Evolutionary conservation across 2,113 vertebrate genomes (phyloP), one percentile per base, ranked within the genome.

Genomic region (Rhinolophus sinicus): DNA sequence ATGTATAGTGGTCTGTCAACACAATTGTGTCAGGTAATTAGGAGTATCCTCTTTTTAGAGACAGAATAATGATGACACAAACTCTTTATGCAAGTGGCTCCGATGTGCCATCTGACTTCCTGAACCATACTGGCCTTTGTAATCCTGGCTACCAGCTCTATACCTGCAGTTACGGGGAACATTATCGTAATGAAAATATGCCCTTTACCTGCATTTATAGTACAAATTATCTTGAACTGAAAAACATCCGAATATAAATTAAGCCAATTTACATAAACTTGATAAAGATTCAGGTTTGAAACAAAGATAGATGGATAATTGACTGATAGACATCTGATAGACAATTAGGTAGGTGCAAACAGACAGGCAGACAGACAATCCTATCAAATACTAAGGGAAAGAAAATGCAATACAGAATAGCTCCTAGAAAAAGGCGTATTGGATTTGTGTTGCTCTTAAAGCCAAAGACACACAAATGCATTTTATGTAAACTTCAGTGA

Each of bases 211-310:
- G 47, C 8, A 87, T 81, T 40, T 72, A 9, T 40, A 58, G 5
- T 80, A 94, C 6, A 95, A 85, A 93, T 82, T 40, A 67, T 40
- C 38, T 95, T 72, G 38, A 7, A 58, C 18, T 80, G 22, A 88
- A 24, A 93, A 75, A 19, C 35, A 94, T 40, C 19, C 58, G 5
- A 92, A 13, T 72, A 40, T 88, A 72, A 60, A 87, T 33, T 35
- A 93, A 85, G 12, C 64, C 70, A 93, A 62, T 30, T 82, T 96
- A 91, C 38, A 62, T 77, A 67, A 95, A 92, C 7, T 85, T 91
- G 76, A 67, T 73, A 70, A 94, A 90, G 14, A 87, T 64, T 73
- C 19, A 52, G 18, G 15, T 77, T 92, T 93, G 65, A 92, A 92
- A 94, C 30, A 75, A 33, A 88, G 28, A 65, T 6, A 89, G 38